Conservation (phyloP, 37 sponge, comb jelly and placozoan species). For the Eunapius fragilis region DNA sequence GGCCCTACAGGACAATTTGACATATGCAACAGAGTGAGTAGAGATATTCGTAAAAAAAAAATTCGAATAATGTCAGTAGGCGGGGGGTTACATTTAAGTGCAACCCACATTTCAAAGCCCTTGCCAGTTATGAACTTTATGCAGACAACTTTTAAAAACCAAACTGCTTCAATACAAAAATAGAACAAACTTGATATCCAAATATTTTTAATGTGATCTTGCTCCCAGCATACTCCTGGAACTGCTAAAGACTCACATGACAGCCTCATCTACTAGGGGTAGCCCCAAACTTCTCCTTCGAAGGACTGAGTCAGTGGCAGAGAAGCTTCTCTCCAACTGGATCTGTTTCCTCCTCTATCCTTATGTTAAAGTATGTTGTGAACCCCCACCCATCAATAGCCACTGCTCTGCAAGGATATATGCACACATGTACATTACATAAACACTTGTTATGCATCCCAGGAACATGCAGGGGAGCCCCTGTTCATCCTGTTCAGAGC, state of each 20-base stretch:
- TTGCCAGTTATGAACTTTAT: neutral
- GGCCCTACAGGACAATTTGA: slow-evolving; percentile 65
- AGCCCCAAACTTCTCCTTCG: slow-evolving; percentile 86
- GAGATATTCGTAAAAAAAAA: no score
- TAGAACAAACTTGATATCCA: neutral
- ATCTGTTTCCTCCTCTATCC: slow-evolving; percentile 82
- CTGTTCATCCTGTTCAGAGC: slow-evolving; percentile 88
- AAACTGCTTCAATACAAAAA: no score
- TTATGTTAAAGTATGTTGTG: slow-evolving; percentile 69
- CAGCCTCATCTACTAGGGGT: slow-evolving; percentile 47
- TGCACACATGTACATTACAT: neutral
- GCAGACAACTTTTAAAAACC: no score
- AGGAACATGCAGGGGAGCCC: slow-evolving; percentile 80
- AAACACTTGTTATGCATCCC: neutral
- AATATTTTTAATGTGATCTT: neutral
- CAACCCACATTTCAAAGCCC: no score
- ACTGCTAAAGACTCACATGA: slow-evolving; percentile 76
- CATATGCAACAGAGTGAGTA: slow-evolving; percentile 92
- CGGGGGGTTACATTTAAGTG: no score
- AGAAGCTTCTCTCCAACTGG: slow-evolving; percentile 97
- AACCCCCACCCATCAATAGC: neutral
- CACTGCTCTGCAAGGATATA: neutral
- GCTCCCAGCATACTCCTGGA: neutral
- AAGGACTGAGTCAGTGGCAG: slow-evolving; percentile 85
- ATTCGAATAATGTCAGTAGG: no score